Base-by-base conservation (phyloP, 2,888 invertebrate species). In the Andrena camellia region DNA sequence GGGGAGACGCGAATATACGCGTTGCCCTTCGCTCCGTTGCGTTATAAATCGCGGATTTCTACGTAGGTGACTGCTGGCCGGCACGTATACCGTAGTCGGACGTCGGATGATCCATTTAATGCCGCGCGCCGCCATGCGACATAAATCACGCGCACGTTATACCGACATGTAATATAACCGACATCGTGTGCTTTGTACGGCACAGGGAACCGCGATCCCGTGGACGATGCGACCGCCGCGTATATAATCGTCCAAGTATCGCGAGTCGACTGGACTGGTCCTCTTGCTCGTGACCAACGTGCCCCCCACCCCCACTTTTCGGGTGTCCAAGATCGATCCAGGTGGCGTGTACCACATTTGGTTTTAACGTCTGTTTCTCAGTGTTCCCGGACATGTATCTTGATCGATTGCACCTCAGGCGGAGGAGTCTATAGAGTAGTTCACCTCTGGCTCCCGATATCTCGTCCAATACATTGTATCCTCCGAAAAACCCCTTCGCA, bases 1-100 rank as follows among this genome's bases (percentile, higher is more conserved):
- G 69, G 82, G 20, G 72, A 72, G 78, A 79, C 63, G 67, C 76
- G 82, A 75, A 83, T 84, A 77, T 82, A 84, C 86, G 86, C 63
- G 84, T 60, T 81, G 84, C 78, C 87, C 83, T 85, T 80, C 86
- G 87, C 82, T 83, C 85, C 71, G 83, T 75, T 81, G 85, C 81
- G 88, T 90, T 90, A 90, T 90, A 90, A 91, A 90, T 90, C 89
- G 88, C 88, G 84, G 86, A 90, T 90, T 90, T 90, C 87, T 86
- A 88, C 86, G 86, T 86, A 89, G 89, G 83, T 85, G 89, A 89
- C 86, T 84, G 86, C 81, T 78, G 85, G 83, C 83, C 80, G 57
- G 88, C 86, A 71, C 80, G 88, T 85, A 86, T 87, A 84, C 85
- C 86, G 75, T 86, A 86, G 81, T 88, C 86, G 84, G 86, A 85